Conservation (phyloP, 2,888 invertebrate genomes). For the Metacarcinus magister region DNA sequence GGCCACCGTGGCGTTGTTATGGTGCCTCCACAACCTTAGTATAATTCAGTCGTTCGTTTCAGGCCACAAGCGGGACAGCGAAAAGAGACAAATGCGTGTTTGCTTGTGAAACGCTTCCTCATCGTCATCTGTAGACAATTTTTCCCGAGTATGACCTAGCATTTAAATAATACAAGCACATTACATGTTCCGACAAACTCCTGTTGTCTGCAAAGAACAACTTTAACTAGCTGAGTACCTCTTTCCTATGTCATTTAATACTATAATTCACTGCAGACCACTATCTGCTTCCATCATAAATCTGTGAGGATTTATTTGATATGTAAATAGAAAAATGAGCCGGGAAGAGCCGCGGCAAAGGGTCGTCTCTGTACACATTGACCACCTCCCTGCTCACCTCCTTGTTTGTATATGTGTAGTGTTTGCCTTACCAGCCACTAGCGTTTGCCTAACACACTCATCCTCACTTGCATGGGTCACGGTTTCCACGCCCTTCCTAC, state of each 20-base stretch:
- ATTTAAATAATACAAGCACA: conserved; percentile 60
- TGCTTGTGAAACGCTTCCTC: neutral
- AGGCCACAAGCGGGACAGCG: neutral
- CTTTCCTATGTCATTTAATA: conserved; percentile 46
- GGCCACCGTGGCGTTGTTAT: neutral
- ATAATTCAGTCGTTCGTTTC: conserved; percentile 54
- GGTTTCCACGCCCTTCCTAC: neutral
- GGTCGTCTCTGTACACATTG: neutral
- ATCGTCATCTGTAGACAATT: conserved; percentile 20
- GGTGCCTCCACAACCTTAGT: neutral
- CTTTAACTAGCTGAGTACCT: conserved; percentile 1
- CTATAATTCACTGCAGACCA: neutral
- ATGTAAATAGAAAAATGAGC: conserved; percentile 58
- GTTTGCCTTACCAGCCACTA: neutral
- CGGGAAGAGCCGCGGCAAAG: neutral
- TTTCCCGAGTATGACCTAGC: neutral
- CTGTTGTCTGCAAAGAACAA: neutral
- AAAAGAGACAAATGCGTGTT: neutral
- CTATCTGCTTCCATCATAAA: conserved; percentile 57
- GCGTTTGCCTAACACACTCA: neutral
- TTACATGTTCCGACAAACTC: neutral
- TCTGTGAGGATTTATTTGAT: conserved; percentile 43
- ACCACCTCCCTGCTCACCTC: neutral
- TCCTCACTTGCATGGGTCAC: neutral
- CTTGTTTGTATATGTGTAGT: neutral